Base-by-base conservation (phyloP, 2,888 invertebrate genomes). In the Malthinus flaveolus region DNA sequence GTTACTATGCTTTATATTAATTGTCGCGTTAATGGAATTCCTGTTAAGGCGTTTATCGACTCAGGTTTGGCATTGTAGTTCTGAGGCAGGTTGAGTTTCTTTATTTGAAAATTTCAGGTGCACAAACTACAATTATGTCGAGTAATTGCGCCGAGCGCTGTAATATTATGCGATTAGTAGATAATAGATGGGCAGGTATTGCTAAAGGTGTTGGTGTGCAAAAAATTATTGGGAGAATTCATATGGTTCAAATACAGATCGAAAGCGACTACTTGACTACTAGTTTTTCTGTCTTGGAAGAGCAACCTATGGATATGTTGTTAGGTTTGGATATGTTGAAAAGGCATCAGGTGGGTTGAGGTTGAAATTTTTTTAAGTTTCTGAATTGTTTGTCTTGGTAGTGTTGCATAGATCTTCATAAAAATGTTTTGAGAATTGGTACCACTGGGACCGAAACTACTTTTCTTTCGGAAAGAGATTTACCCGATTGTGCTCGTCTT, bases 81-180 rank as follows among this genome's bases (percentile, higher is more conserved):
- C 3, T 10, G 35, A 34, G 35, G 35, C 3, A 34, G 35, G 3
- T 34, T 5, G 3, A 34, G n/a, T n/a, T 34, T n/a, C 7, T 34
- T 10, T 3, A 10, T 34, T 34, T 36, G 23, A 56, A 56, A 33
- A 42, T 45, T 65, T 56, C 55, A 78, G 78, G 88, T 46, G 98
- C 98, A 49, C 98, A 99, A 81, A 93, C 95, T 33, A 98, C 99
- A 3, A 97, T 99, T 56, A 98, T 99, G 97, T 97, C 97, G 42
- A 91, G 94, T 59, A 87, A 88, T 1, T 97, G 97, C 79, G 97
- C 97, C 0, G 95, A 97, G 76, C 82, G 95, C 33, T 97, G 97
- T 78, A 91, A 93, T 74, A 93, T 95, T 53, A 93, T 92, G 88
- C 84, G 94, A 74, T 84, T 88, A 66, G 95, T 91, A 1, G 98